Evolutionary conservation across 2,888 invertebrate species (phyloP), one percentile per base, ranked within the genome.

Genomic region (Altica lythri): DNA sequence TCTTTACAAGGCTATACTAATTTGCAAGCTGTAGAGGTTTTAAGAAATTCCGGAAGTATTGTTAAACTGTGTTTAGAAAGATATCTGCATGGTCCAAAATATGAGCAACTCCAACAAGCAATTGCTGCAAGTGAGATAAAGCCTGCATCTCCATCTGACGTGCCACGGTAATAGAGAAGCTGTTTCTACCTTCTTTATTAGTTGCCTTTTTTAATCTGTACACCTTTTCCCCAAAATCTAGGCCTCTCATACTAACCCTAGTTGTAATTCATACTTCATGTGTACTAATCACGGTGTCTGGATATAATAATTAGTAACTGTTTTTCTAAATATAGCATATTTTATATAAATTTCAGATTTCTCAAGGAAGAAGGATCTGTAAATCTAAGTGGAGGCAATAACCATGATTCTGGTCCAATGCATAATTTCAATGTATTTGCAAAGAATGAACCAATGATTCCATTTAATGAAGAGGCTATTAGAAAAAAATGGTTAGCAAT

Each of bases 1-100:
- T 90, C 92, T 13, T 80, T 98, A 57, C 94, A 96, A 74, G 96
- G 97, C 62, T 94, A 92, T 77, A 93, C 93, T 48, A 99, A 99
- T 79, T 95, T 96, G 72, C 90, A 98, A 69, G 97, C 98, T 1
- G 98, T 99, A 0, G 95, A 98, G 75, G 91, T 97, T 38, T 81
- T 99, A 50, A 86, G 96, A 64, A 94, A 92, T 74, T 96, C 97
- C 55, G 96, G 96, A 1, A 90, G 89, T 68, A 83, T 89, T 29
- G 98, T 98, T 25, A 86, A 88, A 38, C 79, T 99, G 9, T 90
- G 94, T 65, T 78, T 97, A 61, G 95, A 95, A 72, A 85, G 94
- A 68, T 96, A 93, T 75, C 81, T 92, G 30, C 88, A 93, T 64
- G 95, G 94, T 2, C 91, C 92, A 9, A 92, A 92, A 74, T 92